These are phyloP conservation scores for Alcis repandata DNA, from an alignment of 2,888 invertebrate species.

Conservation along the genomic window DNA sequence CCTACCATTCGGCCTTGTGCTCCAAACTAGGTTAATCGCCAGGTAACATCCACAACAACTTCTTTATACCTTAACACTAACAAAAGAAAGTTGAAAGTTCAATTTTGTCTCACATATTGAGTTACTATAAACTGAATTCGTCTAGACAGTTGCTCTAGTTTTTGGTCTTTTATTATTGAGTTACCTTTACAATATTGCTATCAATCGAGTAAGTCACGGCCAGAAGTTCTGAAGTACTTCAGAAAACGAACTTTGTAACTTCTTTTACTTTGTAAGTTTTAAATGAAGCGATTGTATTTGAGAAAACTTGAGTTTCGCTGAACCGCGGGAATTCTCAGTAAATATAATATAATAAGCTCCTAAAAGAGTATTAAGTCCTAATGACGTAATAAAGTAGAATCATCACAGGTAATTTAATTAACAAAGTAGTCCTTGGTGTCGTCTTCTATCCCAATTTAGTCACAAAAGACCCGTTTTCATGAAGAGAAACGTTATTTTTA, in stretches of 20 bases:
- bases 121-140: constrained; percentile 13
- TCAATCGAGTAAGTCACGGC: constrained; percentile 11
- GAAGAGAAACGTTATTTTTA: constrained; percentile 36
- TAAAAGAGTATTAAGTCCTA: constrained; percentile 5
- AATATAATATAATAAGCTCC: constrained; percentile 9
- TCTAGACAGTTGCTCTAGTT: constrained; percentile 37
- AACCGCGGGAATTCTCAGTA: not conserved
- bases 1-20: constrained; percentile 51
- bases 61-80: constrained; percentile 24
- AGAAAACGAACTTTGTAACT: not conserved
- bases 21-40: constrained; percentile 49
- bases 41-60: constrained; percentile 34
- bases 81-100: constrained; percentile 22
- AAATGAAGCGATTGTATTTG: not conserved
- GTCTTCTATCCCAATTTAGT: constrained; percentile 33
- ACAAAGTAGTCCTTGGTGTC: constrained; percentile 27
- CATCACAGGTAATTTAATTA: constrained; percentile 33
- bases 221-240: constrained; percentile 7
- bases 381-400: constrained; percentile 18
- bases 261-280: not conserved
- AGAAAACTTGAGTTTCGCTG: not conserved
- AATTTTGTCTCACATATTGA: not conserved
- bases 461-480: constrained; percentile 32
- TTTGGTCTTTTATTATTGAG: constrained; percentile 22
- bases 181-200: constrained; percentile 18